Conservation (phyloP, 2,797 vertebrate species). For the Galago senegalensis region DNA sequence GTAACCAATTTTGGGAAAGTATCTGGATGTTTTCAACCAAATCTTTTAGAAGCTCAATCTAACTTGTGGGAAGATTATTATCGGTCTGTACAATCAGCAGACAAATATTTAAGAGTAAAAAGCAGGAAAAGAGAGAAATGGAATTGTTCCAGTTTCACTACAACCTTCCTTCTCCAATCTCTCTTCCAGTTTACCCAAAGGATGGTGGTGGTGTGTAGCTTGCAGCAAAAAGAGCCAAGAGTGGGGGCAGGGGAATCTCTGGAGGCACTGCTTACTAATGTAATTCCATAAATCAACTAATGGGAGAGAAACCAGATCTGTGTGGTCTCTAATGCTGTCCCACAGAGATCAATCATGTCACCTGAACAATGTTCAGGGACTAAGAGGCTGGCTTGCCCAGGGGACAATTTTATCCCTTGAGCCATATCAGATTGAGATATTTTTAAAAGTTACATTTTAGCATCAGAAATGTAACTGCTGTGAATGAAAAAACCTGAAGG, state of each 20-base stretch:
- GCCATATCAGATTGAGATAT: constrained; percentile 12
- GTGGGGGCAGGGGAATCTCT: constrained; percentile 81
- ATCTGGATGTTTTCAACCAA: constrained; percentile 16
- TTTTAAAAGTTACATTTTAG: constrained; percentile 54
- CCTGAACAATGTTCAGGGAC: constrained; percentile 82
- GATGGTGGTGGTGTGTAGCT: constrained; percentile 73
- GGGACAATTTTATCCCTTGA: constrained; percentile 73
- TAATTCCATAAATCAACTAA: constrained; percentile 86
- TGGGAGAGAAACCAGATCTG: constrained; percentile 79
- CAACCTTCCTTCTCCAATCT: neutral
- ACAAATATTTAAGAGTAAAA: neutral
- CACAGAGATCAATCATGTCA: constrained; percentile 87
- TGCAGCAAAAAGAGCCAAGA: constrained; percentile 74
- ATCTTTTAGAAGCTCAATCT: neutral
- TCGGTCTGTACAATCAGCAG: neutral
- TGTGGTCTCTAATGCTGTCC: constrained; percentile 83
- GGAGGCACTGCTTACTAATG: constrained; percentile 84
- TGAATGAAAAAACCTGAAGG: constrained; percentile 37
- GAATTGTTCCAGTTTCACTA: constrained; percentile 39
- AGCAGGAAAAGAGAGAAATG: neutral
- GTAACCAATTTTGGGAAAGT: neutral
- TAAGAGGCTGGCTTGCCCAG: constrained; percentile 75
- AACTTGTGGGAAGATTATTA: neutral
- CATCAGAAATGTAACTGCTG: constrained; percentile 58
- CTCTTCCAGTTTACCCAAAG: neutral